phyloP scores from a whole-genome alignment of 2,113 vertebrate genomes.

The Phalacrocorax pelagicus region DNA sequence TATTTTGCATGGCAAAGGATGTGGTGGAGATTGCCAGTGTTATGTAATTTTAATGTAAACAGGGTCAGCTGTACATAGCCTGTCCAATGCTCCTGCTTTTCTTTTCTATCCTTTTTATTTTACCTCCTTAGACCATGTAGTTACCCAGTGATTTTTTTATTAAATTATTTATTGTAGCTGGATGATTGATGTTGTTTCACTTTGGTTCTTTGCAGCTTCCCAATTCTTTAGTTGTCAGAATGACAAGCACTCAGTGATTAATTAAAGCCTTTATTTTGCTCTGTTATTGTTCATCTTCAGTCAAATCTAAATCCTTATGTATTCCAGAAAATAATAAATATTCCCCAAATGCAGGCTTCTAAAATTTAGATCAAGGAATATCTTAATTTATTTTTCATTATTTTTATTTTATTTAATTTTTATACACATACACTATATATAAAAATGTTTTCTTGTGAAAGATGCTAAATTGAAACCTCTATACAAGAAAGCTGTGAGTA shows the following conservation, averaged over 20 bases:
- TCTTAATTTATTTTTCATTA: slow-evolving; percentile 41
- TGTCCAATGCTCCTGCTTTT: slow-evolving; percentile 38
- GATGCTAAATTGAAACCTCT: neutral
- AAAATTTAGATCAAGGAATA: slow-evolving; percentile 25
- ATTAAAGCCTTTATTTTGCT: slow-evolving; percentile 70
- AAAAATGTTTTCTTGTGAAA: neutral
- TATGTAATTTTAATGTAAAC: slow-evolving; percentile 1
- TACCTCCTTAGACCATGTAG: slow-evolving; percentile 49
- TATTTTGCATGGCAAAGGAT: neutral
- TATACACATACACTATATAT: neutral
- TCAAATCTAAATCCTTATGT: slow-evolving; percentile 56
- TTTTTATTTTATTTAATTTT: slow-evolving; percentile 6
- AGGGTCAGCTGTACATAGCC: slow-evolving; percentile 15
- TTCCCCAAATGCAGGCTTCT: slow-evolving; percentile 25
- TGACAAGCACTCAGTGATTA: slow-evolving; percentile 73
- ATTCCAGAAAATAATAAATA: slow-evolving; percentile 71
- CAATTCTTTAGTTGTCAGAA: slow-evolving; percentile 72
- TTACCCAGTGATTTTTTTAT: slow-evolving; percentile 71
- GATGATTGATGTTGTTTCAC: slow-evolving; percentile 75
- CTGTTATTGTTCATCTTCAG: slow-evolving; percentile 65
- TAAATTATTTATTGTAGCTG: slow-evolving; percentile 78
- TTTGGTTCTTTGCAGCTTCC: slow-evolving; percentile 72
- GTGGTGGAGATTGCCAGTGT: neutral
- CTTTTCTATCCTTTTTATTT: slow-evolving; percentile 47
- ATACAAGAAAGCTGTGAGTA: neutral